Conservation (phyloP, 2,113 vertebrate species). For the Serilophus lunatus region DNA sequence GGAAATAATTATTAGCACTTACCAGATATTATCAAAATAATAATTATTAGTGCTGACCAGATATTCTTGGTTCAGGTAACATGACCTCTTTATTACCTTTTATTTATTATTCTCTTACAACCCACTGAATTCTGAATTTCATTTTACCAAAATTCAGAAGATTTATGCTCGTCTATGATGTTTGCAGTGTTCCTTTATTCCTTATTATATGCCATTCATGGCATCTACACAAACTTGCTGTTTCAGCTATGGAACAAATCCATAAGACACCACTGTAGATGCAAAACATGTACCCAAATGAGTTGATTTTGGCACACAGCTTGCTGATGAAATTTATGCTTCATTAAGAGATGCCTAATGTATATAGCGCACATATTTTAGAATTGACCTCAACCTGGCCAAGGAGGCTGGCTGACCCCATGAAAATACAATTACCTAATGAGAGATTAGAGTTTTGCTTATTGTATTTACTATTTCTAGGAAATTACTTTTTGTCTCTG, state of each 20-base stretch:
- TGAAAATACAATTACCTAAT: slow-evolving; percentile 62
- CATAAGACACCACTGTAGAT: slow-evolving; percentile 24
- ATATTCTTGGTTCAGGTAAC: background rate
- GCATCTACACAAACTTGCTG: background rate
- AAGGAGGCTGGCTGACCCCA: slow-evolving; percentile 41
- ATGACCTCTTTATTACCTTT: background rate
- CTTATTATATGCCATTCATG: background rate
- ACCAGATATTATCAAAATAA: background rate
- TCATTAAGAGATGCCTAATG: slow-evolving; percentile 56
- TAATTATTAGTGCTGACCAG: background rate
- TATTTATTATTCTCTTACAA: background rate
- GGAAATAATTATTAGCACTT: background rate
- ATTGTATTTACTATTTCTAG: slow-evolving; percentile 67
- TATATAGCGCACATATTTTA: slow-evolving; percentile 54
- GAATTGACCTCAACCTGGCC: slow-evolving; percentile 53
- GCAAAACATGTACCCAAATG: slow-evolving; percentile 37
- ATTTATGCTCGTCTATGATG: background rate
- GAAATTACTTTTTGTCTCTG: slow-evolving; percentile 58
- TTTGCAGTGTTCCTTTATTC: background rate
- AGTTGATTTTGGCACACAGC: slow-evolving; percentile 61
- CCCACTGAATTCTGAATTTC: background rate
- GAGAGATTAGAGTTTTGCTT: slow-evolving; percentile 52
- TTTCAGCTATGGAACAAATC: slow-evolving; percentile 26
- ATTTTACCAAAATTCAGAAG: background rate
- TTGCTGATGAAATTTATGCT: slow-evolving; percentile 58